A percentile compares a stretch with the other conserved stretches of the same genome.
phyloP scores from a whole-genome alignment of 2,113 vertebrate genomes.

The Myrmecobius fasciatus region DNA sequence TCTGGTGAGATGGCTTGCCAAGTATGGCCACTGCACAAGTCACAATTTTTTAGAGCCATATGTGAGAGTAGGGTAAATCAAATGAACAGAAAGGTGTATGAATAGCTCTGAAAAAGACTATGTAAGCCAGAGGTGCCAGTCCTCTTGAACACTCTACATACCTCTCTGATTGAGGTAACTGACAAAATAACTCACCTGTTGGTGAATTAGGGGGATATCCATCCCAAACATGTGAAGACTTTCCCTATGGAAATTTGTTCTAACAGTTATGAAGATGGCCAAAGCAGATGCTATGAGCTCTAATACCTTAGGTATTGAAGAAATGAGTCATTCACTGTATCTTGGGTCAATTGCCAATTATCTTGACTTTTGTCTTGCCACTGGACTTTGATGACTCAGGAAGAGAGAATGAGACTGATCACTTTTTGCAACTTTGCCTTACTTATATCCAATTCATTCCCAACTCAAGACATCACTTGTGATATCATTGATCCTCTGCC shows the following conservation, averaged over 20 bases:
- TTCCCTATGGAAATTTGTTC: background rate
- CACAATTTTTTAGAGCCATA: background rate
- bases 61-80: background rate
- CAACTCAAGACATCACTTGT: background rate
- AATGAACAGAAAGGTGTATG: background rate
- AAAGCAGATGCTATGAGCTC: background rate
- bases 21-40: background rate
- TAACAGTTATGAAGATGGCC: background rate
- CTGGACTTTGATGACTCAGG: background rate
- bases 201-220: no score
- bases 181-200: background rate
- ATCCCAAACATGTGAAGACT: background rate
- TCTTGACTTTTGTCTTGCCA: background rate
- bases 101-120: background rate
- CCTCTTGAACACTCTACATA: background rate
- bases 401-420: background rate
- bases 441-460: background rate
- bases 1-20: background rate
- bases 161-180: background rate
- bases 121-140: background rate
- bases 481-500: background rate
- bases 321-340: background rate
- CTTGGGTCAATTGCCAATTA: background rate
- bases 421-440: background rate
- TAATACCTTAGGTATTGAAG: background rate